A percentile compares a stretch with the other conserved stretches of the same genome.
These are phyloP conservation scores for Stratiomys singularior DNA, from an alignment of 2,888 invertebrate genomes.

Conservation along the genomic window DNA sequence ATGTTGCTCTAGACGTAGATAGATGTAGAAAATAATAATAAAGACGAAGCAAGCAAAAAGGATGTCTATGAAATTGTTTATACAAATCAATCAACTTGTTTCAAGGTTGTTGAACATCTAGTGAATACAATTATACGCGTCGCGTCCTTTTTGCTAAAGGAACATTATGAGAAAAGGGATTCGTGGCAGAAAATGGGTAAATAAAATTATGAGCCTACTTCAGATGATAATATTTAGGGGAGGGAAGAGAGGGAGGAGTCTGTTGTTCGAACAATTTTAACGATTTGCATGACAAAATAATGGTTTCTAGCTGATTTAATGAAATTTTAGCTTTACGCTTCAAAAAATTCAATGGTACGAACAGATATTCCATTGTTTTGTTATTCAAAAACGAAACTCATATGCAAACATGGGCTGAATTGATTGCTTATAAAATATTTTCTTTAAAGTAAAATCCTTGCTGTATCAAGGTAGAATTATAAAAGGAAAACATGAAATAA, in stretches of 20 bases:
- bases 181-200: not conserved
- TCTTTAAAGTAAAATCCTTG: no score
- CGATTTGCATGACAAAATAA: not conserved
- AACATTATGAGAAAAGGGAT: not conserved
- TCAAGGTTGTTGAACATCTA: slow-evolving; percentile 40
- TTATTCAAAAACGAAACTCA: no score
- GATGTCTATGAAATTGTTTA: slow-evolving; percentile 33
- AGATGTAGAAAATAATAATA: slow-evolving; percentile 27
- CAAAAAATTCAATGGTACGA: no score
- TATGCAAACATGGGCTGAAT: no score
- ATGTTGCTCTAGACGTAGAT: not conserved
- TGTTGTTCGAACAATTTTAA: not conserved
- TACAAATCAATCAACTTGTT: slow-evolving; percentile 46
- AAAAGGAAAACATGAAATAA: no score
- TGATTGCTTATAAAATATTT: no score
- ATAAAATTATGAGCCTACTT: not conserved
- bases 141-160: not conserved
- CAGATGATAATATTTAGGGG: not conserved
- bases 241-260: not conserved
- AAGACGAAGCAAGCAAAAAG: slow-evolving; percentile 11
- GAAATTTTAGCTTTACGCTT: slow-evolving; percentile 36
- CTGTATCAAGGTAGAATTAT: no score
- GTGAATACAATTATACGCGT: slow-evolving; percentile 21
- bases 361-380: no score
- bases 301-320: slow-evolving; percentile 2